Evolutionary conservation across 2,113 vertebrate species (phyloP).

Genomic region (Pachyramphus minor): DNA sequence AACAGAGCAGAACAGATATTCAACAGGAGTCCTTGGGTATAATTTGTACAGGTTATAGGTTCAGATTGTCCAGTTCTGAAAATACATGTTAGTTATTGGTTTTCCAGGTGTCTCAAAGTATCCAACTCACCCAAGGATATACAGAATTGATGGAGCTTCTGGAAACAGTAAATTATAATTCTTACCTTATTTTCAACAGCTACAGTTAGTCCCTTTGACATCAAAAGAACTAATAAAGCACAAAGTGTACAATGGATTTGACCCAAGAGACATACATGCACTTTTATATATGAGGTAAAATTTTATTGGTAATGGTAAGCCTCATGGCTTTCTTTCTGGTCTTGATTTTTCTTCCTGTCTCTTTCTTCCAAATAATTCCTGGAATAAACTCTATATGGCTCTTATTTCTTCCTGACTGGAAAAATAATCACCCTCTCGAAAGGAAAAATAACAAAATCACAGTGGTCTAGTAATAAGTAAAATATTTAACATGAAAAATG

Average conservation of each 20-base stretch:
- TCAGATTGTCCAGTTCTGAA: background rate
- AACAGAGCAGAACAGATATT: background rate
- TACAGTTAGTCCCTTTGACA: background rate
- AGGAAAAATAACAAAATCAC: background rate
- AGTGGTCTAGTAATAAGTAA: background rate
- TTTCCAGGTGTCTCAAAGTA: background rate
- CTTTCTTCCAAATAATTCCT: background rate
- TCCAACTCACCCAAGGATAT: background rate
- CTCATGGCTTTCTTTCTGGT: background rate
- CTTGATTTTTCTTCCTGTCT: background rate
- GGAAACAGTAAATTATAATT: constrained; percentile 13
- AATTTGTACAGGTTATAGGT: background rate
- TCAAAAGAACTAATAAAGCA: background rate
- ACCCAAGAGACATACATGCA: background rate
- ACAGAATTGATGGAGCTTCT: background rate
- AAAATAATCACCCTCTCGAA: background rate
- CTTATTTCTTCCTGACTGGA: background rate
- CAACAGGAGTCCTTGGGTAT: background rate
- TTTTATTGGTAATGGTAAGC: background rate
- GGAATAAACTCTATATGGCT: background rate
- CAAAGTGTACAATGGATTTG: background rate
- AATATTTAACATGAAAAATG: background rate
- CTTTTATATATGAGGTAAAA: background rate
- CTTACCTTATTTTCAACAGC: background rate
- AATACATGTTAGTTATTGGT: background rate